phyloP scores from a whole-genome alignment of 2,888 invertebrate genomes.

The Pinctada fucata region DNA sequence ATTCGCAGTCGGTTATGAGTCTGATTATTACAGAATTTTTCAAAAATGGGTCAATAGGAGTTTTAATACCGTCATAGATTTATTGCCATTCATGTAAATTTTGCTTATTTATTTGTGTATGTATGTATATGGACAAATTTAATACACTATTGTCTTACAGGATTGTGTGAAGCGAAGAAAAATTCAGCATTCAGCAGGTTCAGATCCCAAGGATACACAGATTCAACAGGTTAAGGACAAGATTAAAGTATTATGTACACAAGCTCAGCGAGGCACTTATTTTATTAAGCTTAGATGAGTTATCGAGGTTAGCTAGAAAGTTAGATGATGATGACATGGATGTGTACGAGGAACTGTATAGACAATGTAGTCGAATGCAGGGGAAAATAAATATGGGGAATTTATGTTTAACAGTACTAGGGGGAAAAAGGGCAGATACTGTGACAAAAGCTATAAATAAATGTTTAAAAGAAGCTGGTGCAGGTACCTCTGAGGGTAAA shows the following conservation, averaged over 20 bases:
- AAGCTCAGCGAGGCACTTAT: background rate
- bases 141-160: no score
- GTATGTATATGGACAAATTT: no score
- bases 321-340: background rate
- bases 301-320: background rate
- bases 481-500: background rate
- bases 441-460: background rate
- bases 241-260: conserved; percentile 1
- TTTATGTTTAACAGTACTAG: background rate
- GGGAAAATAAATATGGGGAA: background rate
- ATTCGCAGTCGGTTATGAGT: no score
- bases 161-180: no score
- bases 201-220: no score
- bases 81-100: no score
- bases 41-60: no score
- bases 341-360: background rate
- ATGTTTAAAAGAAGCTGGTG: background rate
- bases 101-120: no score
- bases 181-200: no score
- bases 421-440: background rate
- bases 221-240: background rate
- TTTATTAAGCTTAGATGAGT: background rate
- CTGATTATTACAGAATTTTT: no score
- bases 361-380: background rate
- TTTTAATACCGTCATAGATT: no score